A percentile compares a stretch with the other conserved stretches of the same genome.
Conservation (phyloP, 2,888 invertebrate species). For the Buathra laborator region DNA sequence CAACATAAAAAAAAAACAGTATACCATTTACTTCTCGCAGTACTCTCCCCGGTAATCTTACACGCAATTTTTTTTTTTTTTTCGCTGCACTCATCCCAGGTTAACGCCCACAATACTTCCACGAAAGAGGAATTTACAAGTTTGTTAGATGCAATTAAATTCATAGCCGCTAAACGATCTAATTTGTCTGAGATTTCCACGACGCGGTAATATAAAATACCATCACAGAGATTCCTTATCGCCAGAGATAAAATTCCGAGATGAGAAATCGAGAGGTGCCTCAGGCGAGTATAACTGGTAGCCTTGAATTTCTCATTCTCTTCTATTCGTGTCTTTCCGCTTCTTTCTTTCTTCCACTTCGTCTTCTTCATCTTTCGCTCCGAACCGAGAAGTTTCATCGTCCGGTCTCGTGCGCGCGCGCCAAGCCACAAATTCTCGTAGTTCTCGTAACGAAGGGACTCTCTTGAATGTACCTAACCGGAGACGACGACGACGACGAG, state of each 20-base stretch:
- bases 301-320: neutral
- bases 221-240: constrained; percentile 14
- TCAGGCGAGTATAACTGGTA: constrained; percentile 36
- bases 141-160: constrained; percentile 39
- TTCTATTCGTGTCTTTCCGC: constrained; percentile 1
- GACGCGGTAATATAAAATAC: constrained; percentile 36
- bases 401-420: constrained; percentile 32
- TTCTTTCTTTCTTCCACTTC: constrained; percentile 26
- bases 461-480: neutral
- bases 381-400: constrained; percentile 18
- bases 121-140: constrained; percentile 8
- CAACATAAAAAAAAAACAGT: constrained; percentile 3
- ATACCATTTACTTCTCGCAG: constrained; percentile 34
- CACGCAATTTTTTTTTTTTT: constrained; percentile 61
- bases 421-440: constrained; percentile 40
- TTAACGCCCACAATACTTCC: neutral
- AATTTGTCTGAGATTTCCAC: constrained; percentile 72
- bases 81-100: constrained; percentile 7
- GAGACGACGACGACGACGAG: constrained; percentile 7
- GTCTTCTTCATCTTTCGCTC: constrained; percentile 4
- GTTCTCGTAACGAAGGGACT: no score
- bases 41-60: constrained; percentile 27
- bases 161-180: constrained; percentile 56
- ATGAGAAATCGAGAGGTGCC: constrained; percentile 45
- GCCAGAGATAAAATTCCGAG: constrained; percentile 44